A percentile compares a stretch with the other conserved stretches of the same genome.
phyloP scores from a whole-genome alignment of 2,113 vertebrate genomes.

The Falcunculus frontatus region DNA sequence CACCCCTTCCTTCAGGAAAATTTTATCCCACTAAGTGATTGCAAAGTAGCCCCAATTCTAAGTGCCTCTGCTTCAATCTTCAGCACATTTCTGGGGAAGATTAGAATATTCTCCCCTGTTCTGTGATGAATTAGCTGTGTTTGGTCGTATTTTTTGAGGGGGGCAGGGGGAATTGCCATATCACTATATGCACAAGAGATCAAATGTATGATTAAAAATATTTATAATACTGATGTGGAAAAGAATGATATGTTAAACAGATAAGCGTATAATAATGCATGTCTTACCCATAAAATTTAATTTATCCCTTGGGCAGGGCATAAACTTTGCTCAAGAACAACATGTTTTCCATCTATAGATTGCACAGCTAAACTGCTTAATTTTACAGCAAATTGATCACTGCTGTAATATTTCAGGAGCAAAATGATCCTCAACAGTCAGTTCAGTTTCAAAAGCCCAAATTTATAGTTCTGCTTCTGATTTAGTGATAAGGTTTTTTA shows the following conservation, averaged over 20 bases:
- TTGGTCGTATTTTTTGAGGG: slow-evolving; percentile 52
- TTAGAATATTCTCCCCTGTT: slow-evolving; percentile 53
- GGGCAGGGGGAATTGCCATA: slow-evolving; percentile 61
- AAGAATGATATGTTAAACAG: slow-evolving; percentile 79
- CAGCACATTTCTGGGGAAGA: slow-evolving; percentile 31
- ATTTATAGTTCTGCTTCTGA: slow-evolving; percentile 77
- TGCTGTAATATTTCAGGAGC: slow-evolving; percentile 78
- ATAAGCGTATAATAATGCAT: slow-evolving; percentile 77
- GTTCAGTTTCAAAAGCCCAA: slow-evolving; percentile 76
- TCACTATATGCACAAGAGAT: slow-evolving; percentile 62
- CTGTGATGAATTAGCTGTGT: slow-evolving; percentile 64
- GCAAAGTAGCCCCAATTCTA: slow-evolving; percentile 4
- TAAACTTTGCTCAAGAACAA: slow-evolving; percentile 77
- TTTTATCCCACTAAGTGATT: neutral
- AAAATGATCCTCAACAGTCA: slow-evolving; percentile 78
- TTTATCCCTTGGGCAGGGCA: slow-evolving; percentile 74
- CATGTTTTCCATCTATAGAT: slow-evolving; percentile 74
- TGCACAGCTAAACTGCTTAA: slow-evolving; percentile 76
- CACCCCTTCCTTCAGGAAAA: slow-evolving; percentile 39
- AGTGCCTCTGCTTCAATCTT: slow-evolving; percentile 24
- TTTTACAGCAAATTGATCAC: slow-evolving; percentile 81
- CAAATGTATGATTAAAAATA: slow-evolving; percentile 77
- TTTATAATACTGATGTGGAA: slow-evolving; percentile 72
- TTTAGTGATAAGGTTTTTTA: slow-evolving; percentile 79
- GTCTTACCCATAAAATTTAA: slow-evolving; percentile 79